A percentile compares a stretch with the other conserved stretches of the same genome.
Evolutionary conservation across 2,888 invertebrate species (phyloP).

Genomic region (Drosophila heteroneura): DNA sequence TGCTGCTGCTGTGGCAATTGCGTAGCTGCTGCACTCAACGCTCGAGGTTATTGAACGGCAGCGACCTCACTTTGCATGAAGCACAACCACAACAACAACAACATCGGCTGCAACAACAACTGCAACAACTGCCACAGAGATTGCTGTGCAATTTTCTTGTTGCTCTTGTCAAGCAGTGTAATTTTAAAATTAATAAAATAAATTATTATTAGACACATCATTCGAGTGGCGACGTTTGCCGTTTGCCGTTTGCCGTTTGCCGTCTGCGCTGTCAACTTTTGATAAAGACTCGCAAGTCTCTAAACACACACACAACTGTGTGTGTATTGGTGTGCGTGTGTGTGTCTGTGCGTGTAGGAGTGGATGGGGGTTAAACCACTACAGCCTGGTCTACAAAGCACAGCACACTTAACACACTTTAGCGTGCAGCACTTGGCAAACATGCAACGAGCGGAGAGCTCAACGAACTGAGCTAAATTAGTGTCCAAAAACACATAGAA

Average conservation of each 20-base stretch:
- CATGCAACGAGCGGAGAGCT: constrained; percentile 24
- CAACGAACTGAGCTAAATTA: constrained; percentile 13
- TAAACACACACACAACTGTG: constrained; percentile 30
- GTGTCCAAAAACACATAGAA: background rate
- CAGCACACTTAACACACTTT: constrained; percentile 58
- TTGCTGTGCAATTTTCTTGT: constrained; percentile 71
- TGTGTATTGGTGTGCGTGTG: background rate
- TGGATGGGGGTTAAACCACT: background rate
- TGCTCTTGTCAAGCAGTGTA: constrained; percentile 75
- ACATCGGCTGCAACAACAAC: constrained; percentile 8
- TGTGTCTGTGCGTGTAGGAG: background rate
- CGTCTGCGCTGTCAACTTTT: constrained; percentile 51
- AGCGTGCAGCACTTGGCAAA: constrained; percentile 32
- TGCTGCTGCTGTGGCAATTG: constrained; percentile 66
- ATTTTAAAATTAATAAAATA: constrained; percentile 81
- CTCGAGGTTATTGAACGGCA: constrained; percentile 84
- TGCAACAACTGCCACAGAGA: constrained; percentile 38
- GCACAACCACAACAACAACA: constrained; percentile 31
- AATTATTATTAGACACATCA: constrained; percentile 77
- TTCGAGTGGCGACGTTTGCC: constrained; percentile 23
- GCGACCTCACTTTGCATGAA: constrained; percentile 83
- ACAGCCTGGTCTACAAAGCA: constrained; percentile 4
- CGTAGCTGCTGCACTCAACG: constrained; percentile 63
- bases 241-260: background rate
- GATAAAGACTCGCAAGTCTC: constrained; percentile 61